Conservation (phyloP, 2,797 vertebrate genomes). For the Tenualosa thibaudeaui region DNA sequence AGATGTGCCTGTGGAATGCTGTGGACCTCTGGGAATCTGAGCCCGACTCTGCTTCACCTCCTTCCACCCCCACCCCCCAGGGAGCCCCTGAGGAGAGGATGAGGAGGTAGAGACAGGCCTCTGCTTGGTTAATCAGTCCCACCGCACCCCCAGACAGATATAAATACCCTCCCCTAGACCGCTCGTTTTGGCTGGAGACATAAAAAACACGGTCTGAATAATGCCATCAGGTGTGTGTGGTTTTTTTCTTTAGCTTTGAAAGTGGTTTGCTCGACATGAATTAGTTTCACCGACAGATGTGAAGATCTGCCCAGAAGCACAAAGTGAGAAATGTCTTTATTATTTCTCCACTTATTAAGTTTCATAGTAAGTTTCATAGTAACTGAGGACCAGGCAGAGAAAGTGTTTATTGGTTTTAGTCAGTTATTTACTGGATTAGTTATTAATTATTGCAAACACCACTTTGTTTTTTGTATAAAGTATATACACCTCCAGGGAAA, state of each 20-base stretch:
- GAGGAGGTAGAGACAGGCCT: not conserved
- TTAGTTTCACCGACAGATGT: not conserved
- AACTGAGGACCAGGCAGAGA: not conserved
- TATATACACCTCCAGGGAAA: not conserved
- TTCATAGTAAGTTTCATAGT: not conserved
- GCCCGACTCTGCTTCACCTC: not conserved
- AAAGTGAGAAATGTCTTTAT: slow-evolving; percentile 1
- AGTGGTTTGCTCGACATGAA: not conserved
- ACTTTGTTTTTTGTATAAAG: not conserved
- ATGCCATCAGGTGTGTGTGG: not conserved
- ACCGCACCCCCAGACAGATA: not conserved
- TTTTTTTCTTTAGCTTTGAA: not conserved
- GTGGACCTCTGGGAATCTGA: slow-evolving; percentile 2
- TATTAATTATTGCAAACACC: not conserved
- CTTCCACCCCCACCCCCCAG: not conserved
- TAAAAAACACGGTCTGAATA: not conserved
- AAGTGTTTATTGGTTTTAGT: not conserved
- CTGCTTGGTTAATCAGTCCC: not conserved
- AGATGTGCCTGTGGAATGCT: slow-evolving; percentile 2
- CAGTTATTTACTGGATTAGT: not conserved
- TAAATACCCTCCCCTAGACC: not conserved
- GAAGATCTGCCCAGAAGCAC: not conserved
- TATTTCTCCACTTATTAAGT: not conserved
- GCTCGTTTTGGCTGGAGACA: not conserved
- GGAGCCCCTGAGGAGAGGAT: not conserved